Percentiles rank a stretch among this genome's conserved stretches.
Evolutionary conservation across 1,140 invertebrate genomes (phyloP).

Genomic region (Hyposmocoma kahamanoa): DNA sequence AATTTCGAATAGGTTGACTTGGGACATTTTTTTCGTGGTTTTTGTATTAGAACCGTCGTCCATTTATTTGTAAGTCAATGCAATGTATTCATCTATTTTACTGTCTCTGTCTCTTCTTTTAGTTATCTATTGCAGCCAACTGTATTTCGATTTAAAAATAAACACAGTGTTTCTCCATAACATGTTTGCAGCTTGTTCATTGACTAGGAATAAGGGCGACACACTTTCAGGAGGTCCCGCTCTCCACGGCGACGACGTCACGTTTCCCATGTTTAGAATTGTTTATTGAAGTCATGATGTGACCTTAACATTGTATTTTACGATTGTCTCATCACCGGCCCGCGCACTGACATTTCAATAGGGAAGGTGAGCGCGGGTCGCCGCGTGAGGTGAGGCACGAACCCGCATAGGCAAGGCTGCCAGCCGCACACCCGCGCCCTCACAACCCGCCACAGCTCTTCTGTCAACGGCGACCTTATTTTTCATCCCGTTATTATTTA

Average conservation of each 20-base stretch:
- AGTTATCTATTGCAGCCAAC: no score
- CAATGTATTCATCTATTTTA: no score
- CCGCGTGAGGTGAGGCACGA: constrained; percentile 58
- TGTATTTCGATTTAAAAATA: no score
- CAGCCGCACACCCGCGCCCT: constrained; percentile 20
- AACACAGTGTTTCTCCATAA: neutral
- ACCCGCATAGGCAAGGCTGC: constrained; percentile 23
- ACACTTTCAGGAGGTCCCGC: constrained; percentile 55
- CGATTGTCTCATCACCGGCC: constrained; percentile 67
- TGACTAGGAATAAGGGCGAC: constrained; percentile 44
- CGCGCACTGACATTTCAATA: constrained; percentile 69
- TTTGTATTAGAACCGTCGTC: no score
- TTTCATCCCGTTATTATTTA: constrained; percentile 18
- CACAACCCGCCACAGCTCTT: constrained; percentile 8
- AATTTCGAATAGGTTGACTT: no score
- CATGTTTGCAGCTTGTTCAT: neutral
- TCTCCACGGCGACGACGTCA: constrained; percentile 57
- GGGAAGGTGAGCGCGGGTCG: constrained; percentile 63
- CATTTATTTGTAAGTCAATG: no score
- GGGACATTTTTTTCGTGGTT: no score
- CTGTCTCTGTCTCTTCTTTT: no score
- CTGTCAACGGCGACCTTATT: constrained; percentile 11
- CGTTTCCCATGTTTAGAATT: constrained; percentile 67
- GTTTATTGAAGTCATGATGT: constrained; percentile 72
- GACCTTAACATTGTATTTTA: constrained; percentile 72